Base-by-base conservation (phyloP, 2,797 vertebrate species). In the Parambassis ranga region DNA sequence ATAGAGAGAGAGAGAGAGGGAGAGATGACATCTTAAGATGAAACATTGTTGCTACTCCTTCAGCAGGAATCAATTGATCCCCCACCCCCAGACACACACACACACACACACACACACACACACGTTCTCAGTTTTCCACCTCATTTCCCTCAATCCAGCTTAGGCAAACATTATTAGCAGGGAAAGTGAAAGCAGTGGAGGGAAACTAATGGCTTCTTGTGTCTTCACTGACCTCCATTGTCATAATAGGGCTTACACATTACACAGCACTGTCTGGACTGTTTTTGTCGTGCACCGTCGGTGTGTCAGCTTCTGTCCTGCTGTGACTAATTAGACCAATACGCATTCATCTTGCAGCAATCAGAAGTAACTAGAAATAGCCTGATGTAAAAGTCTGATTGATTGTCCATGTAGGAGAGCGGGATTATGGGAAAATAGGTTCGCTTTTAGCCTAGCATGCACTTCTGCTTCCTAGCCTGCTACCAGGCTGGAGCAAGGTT, bases 161-260 rank as follows among this genome's bases (percentile, higher is more conserved):
- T 94, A 92, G 92, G 89, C 91, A 95, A 94, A 96, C 93, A 95
- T 91, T 94, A 93, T 96, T 95, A 95, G 93, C 91, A 87, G 91
- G 81, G 85, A 90, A 94, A 95, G 94, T 92, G 92, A 90, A 92
- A 84, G 90, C 80, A 79, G 88, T 92, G 92, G 91, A 93, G 86
- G 93, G 91, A 94, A 89, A 91, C 84, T 94, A 95, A 96, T 94
- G 91, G 94, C 90, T 90, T 86, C 90, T 80, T 77, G 61, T 85
- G 77, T 77, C 67, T 76, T 70, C 4, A 16, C 72, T 83, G 74
- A 81, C 75, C 77, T 78, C 71, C 38, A 30, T 51, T 72, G 74
- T 82, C 56, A 43, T 58, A 27, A 10, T 42, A 28, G 65, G 15
- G 41, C 74, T 82, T 66, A 69, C 39, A 72, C 75, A 79, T 86